Conservation (phyloP, 2,888 invertebrate genomes). For the Oegoconia quadripuncta region DNA sequence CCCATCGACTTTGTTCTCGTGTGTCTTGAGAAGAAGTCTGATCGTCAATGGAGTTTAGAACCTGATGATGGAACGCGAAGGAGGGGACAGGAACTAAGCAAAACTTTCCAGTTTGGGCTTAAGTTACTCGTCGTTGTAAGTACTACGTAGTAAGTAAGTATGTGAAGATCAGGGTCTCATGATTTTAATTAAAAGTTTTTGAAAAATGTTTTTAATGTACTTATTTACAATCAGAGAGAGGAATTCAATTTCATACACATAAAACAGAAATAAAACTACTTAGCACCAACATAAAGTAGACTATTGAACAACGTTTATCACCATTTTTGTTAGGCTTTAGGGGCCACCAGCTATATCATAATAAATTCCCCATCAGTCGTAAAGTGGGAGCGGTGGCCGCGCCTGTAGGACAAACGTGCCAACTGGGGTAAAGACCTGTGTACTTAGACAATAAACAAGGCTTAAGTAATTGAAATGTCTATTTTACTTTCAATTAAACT, state of each 20-base stretch:
- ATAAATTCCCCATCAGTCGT: conserved; percentile 45
- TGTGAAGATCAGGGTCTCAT: neutral
- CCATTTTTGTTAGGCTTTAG: conserved; percentile 28
- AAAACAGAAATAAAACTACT: neutral
- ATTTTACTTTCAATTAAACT: conserved; percentile 2
- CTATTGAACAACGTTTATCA: conserved; percentile 23
- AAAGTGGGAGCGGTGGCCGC: conserved; percentile 53
- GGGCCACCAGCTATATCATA: conserved; percentile 44
- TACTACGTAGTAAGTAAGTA: neutral
- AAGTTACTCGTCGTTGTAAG: no score
- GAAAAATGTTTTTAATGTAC: no score
- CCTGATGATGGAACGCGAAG: no score
- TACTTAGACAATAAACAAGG: conserved; percentile 19
- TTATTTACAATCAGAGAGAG: conserved; percentile 1
- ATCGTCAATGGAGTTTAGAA: no score
- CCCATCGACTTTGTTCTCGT: no score
- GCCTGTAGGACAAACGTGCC: conserved; percentile 41
- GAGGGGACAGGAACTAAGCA: no score
- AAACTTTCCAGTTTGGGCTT: no score
- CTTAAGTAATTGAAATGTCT: conserved; percentile 29
- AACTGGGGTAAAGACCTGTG: conserved; percentile 38
- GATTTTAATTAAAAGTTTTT: no score
- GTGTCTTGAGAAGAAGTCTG: no score
- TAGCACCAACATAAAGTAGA: conserved; percentile 1
- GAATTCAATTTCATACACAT: neutral